Evolutionary conservation across 2,113 vertebrate species (phyloP), one percentile per base, ranked within the genome.

Genomic region (Sclerurus mexicanus): DNA sequence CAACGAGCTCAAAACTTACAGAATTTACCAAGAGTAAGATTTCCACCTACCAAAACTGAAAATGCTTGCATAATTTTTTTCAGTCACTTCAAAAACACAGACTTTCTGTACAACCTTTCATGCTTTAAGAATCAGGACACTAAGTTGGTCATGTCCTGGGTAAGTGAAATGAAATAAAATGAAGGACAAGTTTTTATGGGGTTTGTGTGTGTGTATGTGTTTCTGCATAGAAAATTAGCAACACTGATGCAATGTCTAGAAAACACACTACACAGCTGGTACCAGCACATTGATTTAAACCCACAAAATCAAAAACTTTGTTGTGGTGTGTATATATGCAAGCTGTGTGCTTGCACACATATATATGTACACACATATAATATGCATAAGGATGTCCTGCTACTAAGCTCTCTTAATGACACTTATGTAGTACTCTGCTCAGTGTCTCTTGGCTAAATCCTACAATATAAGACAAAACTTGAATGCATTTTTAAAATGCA

Each of bases 401-500:
- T 84, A 63, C 53, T 66, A 78, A 85, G 66, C 23, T 49, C 64
- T 74, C 76, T 42, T 79, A 69, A 56, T 39, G 53, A 64, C 87
- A 79, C 60, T 94, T 59, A 46, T 1, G 24, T 6, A 40, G 58
- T 35, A 84, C 95, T 47, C 88, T 92, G 80, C 71, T 96, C 91
- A 67, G 1, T 16, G 47, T 91, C 92, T 95, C 58, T 85, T 87
- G 92, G 88, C 89, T 95, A 89, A 94, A 95, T 89, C 64, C 72
- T 90, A 62, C n/a, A 77, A 95, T 64, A 76, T 19, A 67, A 97
- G 94, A 59, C 49, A 93, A 92, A 97, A 92, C 91, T 76, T 62
- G 91, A 96, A 92, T 90, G 73, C 55, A 56, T 95, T 97, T 97
- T 97, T 88, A 95, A 94, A 97, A 97, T 68, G 91, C 62, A 94